Conservation (phyloP, 2,113 vertebrate species). For the Ailurus styani region DNA sequence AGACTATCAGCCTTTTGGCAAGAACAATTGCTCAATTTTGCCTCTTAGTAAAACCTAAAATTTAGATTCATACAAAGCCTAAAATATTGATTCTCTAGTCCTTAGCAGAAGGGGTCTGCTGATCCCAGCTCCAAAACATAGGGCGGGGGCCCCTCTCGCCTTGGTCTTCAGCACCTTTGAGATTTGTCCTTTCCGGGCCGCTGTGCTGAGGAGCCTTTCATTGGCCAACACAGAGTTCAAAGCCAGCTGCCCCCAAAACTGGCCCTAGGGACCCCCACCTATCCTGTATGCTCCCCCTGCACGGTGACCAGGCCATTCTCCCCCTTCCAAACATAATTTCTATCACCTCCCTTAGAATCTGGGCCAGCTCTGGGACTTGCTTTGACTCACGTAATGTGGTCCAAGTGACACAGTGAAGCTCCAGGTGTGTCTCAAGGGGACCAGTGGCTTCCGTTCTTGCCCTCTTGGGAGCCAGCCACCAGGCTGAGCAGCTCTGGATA, state of each 20-base stretch:
- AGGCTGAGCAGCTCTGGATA: not conserved
- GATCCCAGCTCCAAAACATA: not conserved
- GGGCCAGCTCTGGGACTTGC: not conserved
- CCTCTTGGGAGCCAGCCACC: not conserved
- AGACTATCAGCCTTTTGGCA: conserved; percentile 3
- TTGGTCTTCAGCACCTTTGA: not conserved
- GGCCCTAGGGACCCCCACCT: not conserved
- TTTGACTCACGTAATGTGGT: not conserved
- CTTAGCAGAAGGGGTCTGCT: not conserved
- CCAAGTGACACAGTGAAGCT: not conserved
- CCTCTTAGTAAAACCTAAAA: not conserved
- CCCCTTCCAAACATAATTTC: not conserved
- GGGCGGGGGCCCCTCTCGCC: not conserved
- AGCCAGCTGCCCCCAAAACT: not conserved
- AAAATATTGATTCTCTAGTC: not conserved
- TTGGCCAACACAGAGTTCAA: not conserved
- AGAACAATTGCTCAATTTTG: not conserved
- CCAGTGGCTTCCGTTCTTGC: not conserved
- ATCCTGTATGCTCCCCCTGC: not conserved
- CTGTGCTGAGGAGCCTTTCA: not conserved
- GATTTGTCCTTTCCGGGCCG: not conserved
- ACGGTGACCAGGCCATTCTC: not conserved
- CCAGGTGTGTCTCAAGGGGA: not conserved
- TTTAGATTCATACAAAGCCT: not conserved
- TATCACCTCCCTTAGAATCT: not conserved